Evolutionary conservation across 2,113 vertebrate species (phyloP), one percentile per base, ranked within the genome.

Genomic region (Nothocercus nigrocapillus): DNA sequence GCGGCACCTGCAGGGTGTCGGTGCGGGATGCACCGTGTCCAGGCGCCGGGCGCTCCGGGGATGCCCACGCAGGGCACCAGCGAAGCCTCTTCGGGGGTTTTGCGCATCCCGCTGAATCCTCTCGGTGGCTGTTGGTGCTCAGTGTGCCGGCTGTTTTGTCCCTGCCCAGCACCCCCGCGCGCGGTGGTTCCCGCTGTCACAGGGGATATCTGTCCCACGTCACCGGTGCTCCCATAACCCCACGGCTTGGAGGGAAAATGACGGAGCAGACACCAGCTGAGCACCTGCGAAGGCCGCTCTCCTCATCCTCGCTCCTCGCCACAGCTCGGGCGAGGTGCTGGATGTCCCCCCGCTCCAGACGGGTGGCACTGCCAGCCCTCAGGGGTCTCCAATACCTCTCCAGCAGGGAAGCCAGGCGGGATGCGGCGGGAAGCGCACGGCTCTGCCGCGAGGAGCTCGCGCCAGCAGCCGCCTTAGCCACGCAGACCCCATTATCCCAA

Each of bases 311-410:
- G 3, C 30, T 18, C 16, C 54, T 28, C 45, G 5, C 45, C 45
- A 18, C 17, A 5, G 45, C 8, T 45, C 45, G 9, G 21, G 21
- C 20, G 21, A 49, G 47, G 11, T 9, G 27, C n/a, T 30, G 69
- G 24, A 19, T 11, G 1, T 11, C 42, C 73, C 64, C 54, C 2
- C 13, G 0, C 3, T 28, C 0, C 1, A 13, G 19, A 22, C 62
- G 47, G 80, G 7, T 0, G 5, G 73, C 44, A 34, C 4, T 6
- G 49, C 47, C 40, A 3, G 53, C 5, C 13, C 13, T 44, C 67
- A 30, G 11, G 1, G 3, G 2, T 18, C 53, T 11, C 24, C 2
- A 4, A 7, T 21, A 32, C 81, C 16, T 7, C 70, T 21, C 2
- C 59, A 59, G 14, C 42, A 62, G 6, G 18, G 21, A 21, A 28